Conservation (phyloP, 2,797 vertebrate genomes). For the Chiloscyllium punctatum region DNA sequence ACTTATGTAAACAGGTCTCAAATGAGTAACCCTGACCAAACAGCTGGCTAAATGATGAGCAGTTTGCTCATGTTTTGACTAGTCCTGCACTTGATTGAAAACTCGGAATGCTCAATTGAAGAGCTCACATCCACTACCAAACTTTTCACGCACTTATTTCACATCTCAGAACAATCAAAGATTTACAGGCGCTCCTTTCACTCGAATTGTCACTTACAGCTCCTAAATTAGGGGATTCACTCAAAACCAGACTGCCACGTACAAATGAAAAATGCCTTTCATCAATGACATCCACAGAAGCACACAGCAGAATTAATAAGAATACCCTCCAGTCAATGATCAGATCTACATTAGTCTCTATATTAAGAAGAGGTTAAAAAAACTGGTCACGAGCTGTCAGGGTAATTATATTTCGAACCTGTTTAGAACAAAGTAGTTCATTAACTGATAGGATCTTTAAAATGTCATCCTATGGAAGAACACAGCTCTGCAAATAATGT, state of each 20-base stretch:
- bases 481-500: background rate
- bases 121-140: background rate
- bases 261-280: background rate
- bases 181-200: background rate
- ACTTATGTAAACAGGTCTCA: background rate
- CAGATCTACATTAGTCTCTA: background rate
- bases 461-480: background rate
- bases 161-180: background rate
- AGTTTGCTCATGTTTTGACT: constrained; percentile 9
- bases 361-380: background rate
- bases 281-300: background rate
- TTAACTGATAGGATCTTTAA: background rate
- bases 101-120: background rate
- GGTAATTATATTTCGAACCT: background rate
- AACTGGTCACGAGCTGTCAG: background rate
- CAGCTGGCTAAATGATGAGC: background rate
- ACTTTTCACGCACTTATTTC: constrained; percentile 24
- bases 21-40: constrained; percentile 24
- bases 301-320: background rate
- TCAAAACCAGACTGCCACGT: background rate
- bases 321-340: background rate
- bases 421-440: background rate
- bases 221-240: background rate
- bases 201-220: background rate
- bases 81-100: background rate